Evolutionary conservation across 2,888 invertebrate species (phyloP).

Genomic region (Tethea ocularis): DNA sequence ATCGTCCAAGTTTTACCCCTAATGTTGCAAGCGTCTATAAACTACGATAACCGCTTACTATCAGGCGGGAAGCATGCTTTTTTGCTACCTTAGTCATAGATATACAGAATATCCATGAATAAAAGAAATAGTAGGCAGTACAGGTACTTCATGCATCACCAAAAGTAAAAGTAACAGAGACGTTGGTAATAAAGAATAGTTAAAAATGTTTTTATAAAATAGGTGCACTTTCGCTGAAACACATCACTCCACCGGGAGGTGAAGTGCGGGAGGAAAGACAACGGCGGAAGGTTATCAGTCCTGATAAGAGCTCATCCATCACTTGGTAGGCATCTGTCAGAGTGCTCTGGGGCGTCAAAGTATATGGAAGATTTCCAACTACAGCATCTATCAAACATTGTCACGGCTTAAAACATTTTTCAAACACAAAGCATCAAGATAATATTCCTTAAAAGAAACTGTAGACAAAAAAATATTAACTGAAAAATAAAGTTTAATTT

Average conservation of each 20-base stretch:
- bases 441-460: not conserved
- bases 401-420: slow-evolving; percentile 15
- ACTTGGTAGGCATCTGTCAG: slow-evolving; percentile 55
- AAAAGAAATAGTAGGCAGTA: too few relatives aligned
- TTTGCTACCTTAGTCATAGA: too few relatives aligned
- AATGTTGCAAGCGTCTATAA: too few relatives aligned
- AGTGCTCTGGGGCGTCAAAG: slow-evolving; percentile 44
- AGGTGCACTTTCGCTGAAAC: slow-evolving; percentile 53
- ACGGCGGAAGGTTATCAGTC: slow-evolving; percentile 74
- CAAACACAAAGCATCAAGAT: not conserved
- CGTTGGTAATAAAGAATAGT: slow-evolving; percentile 3
- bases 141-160: too few relatives aligned
- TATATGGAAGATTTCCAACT: slow-evolving; percentile 66
- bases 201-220: slow-evolving; percentile 24
- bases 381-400: slow-evolving; percentile 32
- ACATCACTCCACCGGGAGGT: slow-evolving; percentile 34
- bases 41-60: too few relatives aligned
- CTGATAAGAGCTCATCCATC: slow-evolving; percentile 80
- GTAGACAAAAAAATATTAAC: not conserved
- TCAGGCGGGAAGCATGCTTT: too few relatives aligned
- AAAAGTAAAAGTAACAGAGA: too few relatives aligned
- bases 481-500: too few relatives aligned
- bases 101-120: too few relatives aligned
- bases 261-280: slow-evolving; percentile 44
- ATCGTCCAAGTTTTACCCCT: too few relatives aligned